These are phyloP conservation scores for Spialia ferax DNA, from an alignment of 2,888 invertebrate species.

Conservation along the genomic window DNA sequence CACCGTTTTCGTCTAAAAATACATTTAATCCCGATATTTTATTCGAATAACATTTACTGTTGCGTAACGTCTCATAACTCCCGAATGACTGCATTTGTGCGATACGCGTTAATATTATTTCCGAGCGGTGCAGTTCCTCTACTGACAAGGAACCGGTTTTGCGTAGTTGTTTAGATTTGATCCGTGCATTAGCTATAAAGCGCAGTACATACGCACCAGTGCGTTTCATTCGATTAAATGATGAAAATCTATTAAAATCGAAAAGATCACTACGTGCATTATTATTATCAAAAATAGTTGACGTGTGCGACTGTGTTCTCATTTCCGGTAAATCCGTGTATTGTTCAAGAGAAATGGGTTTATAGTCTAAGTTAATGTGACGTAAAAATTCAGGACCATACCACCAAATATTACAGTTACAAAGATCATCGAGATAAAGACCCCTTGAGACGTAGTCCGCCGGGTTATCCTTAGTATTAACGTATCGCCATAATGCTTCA, in stretches of 20 bases:
- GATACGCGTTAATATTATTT: not conserved
- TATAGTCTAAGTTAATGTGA: not conserved
- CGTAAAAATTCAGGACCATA: not conserved
- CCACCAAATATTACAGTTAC: not conserved
- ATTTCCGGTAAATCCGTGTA: not conserved
- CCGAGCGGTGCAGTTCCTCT: not conserved
- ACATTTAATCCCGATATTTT: not conserved
- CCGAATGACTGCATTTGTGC: conserved; percentile 4
- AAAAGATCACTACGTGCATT: not conserved
- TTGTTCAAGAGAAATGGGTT: not conserved
- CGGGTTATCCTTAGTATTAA: conserved; percentile 3
- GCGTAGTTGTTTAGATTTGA: not conserved
- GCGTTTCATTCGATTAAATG: not conserved
- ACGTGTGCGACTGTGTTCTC: not conserved
- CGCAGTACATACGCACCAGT: not conserved
- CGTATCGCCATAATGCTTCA: conserved; percentile 10
- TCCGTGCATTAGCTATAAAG: not conserved
- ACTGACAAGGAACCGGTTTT: not conserved
- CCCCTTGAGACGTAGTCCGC: conserved; percentile 16
- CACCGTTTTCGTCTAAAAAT: not conserved
- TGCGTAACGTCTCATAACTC: not conserved
- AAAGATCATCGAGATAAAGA: not conserved
- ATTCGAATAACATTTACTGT: not conserved
- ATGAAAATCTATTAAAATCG: not conserved
- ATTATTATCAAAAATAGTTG: not conserved